phyloP scores from a whole-genome alignment of 2,113 vertebrate species.

The Paradisaea rubra region DNA sequence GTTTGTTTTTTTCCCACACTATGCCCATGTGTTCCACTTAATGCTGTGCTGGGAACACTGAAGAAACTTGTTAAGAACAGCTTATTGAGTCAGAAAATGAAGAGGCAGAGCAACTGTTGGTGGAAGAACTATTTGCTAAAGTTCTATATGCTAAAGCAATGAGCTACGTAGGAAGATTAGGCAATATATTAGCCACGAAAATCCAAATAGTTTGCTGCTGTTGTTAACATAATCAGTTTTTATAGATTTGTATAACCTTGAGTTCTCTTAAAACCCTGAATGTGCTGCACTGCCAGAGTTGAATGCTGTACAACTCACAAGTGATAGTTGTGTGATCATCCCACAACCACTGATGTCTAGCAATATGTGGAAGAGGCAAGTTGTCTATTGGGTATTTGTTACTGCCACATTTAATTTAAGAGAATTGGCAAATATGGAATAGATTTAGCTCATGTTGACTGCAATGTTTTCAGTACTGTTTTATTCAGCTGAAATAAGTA shows the following conservation, averaged over 20 bases:
- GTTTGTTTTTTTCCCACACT: not conserved
- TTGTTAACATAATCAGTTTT: not conserved
- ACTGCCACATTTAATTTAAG: not conserved
- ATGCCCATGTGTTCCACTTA: fast-evolving
- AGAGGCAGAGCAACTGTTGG: not conserved
- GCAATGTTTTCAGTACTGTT: not conserved
- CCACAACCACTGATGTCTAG: no score
- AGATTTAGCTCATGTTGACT: not conserved
- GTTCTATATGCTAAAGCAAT: not conserved
- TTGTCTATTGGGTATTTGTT: not conserved
- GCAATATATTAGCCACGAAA: not conserved
- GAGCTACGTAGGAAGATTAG: not conserved
- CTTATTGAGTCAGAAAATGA: not conserved
- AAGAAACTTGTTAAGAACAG: not conserved
- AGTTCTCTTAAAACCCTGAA: not conserved
- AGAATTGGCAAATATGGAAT: not conserved
- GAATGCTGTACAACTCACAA: not conserved
- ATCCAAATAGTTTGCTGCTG: not conserved
- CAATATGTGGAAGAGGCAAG: not conserved
- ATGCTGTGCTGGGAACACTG: not conserved
- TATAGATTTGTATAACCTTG: not conserved
- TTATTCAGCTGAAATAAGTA: not conserved
- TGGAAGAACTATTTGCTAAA: not conserved
- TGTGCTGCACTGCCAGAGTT: not conserved
- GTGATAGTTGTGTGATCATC: not conserved